Conservation (phyloP, 2,888 invertebrate species). For the Acanthosoma haemorrhoidale region DNA sequence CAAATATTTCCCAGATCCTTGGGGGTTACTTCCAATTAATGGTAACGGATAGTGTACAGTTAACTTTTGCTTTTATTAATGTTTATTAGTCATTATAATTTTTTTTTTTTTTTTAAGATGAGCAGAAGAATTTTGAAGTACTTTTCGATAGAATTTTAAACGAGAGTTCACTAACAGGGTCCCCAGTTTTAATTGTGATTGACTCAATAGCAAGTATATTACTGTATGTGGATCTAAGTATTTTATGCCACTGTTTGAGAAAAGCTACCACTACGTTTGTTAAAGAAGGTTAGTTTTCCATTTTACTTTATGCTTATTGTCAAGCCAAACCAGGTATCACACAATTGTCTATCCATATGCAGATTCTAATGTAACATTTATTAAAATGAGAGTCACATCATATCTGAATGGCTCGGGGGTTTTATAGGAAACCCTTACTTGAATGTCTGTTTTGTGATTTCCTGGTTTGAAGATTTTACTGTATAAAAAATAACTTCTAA, state of each 20-base stretch:
- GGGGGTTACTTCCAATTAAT: conserved; percentile 3
- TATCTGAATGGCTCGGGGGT: too few species aligned
- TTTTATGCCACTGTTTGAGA: neutral
- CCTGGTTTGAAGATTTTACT: too few species aligned
- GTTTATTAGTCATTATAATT: neutral
- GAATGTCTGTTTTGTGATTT: too few species aligned
- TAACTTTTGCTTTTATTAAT: neutral
- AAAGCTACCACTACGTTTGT: neutral
- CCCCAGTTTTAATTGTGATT: conserved; percentile 1
- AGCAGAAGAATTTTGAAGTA: conserved; percentile 4
- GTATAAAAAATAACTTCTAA: too few species aligned
- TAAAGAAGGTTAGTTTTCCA: neutral
- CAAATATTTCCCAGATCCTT: conserved; percentile 16
- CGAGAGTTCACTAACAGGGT: neutral
- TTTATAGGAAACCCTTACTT: too few species aligned
- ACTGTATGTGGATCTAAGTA: neutral
- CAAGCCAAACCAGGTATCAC: neutral
- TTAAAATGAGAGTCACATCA: too few species aligned
- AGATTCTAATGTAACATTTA: too few species aligned
- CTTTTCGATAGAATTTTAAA: conserved; percentile 5
- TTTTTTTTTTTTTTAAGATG: neutral
- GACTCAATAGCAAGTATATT: conserved; percentile 9
- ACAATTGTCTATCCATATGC: too few species aligned
- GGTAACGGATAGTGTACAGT: neutral
- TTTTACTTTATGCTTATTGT: neutral